These are phyloP conservation scores for Lasaia peninsularis DNA, from an alignment of 1,140 invertebrate species.

Conservation along the genomic window DNA sequence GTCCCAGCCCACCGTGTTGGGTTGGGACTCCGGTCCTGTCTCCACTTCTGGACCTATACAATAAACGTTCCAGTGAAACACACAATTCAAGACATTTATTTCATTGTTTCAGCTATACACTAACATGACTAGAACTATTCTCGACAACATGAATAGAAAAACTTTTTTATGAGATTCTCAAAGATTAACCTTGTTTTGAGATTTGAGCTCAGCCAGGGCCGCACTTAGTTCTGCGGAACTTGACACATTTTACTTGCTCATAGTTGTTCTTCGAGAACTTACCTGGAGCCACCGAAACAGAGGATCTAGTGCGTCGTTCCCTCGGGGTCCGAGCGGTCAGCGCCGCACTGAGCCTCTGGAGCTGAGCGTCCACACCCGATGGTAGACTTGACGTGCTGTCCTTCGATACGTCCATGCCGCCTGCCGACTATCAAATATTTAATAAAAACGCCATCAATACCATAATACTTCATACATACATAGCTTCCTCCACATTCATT, in stretches of 20 bases:
- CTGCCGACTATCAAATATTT: constrained; percentile 26
- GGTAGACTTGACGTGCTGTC: constrained; percentile 18
- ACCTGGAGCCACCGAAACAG: constrained; percentile 19
- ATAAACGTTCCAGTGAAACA: background rate
- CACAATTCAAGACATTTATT: no score
- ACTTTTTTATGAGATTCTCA: no score
- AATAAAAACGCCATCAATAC: no score
- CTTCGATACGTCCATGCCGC: constrained; percentile 43
- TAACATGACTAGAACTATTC: no score
- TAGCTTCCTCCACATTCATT: no score
- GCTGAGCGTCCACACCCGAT: constrained; percentile 46
- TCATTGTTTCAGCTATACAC: no score
- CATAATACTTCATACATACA: background rate
- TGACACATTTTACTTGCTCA: no score
- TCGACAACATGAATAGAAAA: no score
- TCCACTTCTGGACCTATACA: constrained; percentile 34
- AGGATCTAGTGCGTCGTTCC: constrained; percentile 32
- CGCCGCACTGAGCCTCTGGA: constrained; percentile 48
- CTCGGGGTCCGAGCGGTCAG: constrained; percentile 41
- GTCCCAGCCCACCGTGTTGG: constrained; percentile 72
- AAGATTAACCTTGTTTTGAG: no score
- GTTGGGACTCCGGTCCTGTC: constrained; percentile 56
- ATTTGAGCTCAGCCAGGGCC: no score
- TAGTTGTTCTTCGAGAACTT: background rate
- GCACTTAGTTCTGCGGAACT: no score